Evolutionary conservation across 2,888 invertebrate species (phyloP), one percentile per base, ranked within the genome.

Genomic region (Drosophila lacicola): DNA sequence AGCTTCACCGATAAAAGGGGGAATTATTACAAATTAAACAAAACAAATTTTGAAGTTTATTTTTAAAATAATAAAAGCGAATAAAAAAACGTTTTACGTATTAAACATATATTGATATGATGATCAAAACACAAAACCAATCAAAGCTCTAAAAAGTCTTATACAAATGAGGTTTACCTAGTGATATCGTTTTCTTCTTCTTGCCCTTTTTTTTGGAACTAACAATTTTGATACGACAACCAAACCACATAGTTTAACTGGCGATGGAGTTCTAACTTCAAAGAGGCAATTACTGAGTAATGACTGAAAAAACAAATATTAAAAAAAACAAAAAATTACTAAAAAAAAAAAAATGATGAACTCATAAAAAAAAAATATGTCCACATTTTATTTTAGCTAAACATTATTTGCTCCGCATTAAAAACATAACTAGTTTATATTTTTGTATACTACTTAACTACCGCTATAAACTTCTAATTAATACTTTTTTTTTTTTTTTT

Each of bases 201-300:
- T 85, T 88, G 88, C 86, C 84, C n/a, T n/a, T n/a, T 79, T 86
- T 85, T 83, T 83, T 83, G 66, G 70, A 74, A 78, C 82, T 80
- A 82, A 82, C 85, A 78, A 75, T 84, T 84, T 80, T 81, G 84
- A 84, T 82, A 83, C 86, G 71, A 88, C 79, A 57, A 84, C 78
- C n/a, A n/a, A 73, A 79, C 81, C 74, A 84, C 80, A 88, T 91
- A 97, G 97, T 96, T 95, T 95, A 96, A 96, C 95, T 97, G 98
- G 98, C 97, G 97, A 95, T 96, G 97, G 96, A 97, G 97, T 95
- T 95, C 97, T 94, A 96, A 97, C 96, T 98, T 98, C 97, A 96
- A 96, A 96, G 97, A 97, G 95, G 97, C 97, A 94, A 96, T 97
- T 94, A 96, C 96, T 95, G 95, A 93, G 92, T 93, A 93, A 93